A percentile compares a stretch with the other conserved stretches of the same genome.
These are phyloP conservation scores for Epicampocera succincta DNA, from an alignment of 2,888 invertebrate species.

Conservation along the genomic window DNA sequence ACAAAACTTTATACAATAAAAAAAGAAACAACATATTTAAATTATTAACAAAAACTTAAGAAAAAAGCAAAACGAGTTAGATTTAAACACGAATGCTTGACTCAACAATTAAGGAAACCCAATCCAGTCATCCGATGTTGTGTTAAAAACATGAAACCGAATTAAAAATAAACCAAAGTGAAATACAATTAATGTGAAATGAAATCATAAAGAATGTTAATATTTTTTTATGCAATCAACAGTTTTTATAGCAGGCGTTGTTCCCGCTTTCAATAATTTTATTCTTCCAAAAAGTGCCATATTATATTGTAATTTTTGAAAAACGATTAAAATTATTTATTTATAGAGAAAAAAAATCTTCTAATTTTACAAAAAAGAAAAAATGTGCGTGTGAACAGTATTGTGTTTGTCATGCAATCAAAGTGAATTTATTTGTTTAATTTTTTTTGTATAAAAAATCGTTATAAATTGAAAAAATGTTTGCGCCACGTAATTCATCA, in stretches of 20 bases:
- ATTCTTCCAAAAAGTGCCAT: constrained; percentile 66
- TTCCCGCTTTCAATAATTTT: neutral
- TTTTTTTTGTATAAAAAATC: constrained; percentile 47
- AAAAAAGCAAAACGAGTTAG: constrained; percentile 24
- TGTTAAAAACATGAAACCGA: constrained; percentile 17
- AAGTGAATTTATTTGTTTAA: constrained; percentile 35
- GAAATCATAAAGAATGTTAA: constrained; percentile 45
- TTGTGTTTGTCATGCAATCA: constrained; percentile 44
- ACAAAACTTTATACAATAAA: constrained; percentile 4
- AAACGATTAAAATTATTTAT: constrained; percentile 16
- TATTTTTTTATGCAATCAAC: neutral
- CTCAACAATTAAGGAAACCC: constrained; percentile 38
- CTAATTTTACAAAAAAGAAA: constrained; percentile 4
- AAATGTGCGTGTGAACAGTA: neutral
- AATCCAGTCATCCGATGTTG: constrained; percentile 34
- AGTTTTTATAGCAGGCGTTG: constrained; percentile 51
- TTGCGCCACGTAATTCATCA: constrained; percentile 82
- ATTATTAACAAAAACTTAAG: constrained; percentile 11
- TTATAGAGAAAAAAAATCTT: constrained; percentile 32
- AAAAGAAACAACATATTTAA: constrained; percentile 41
- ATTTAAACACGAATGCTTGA: constrained; percentile 23
- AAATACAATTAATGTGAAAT: constrained; percentile 29
- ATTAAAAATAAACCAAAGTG: constrained; percentile 6
- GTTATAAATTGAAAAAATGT: constrained; percentile 75
- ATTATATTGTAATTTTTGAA: constrained; percentile 30